Percentiles rank a stretch among this genome's conserved stretches.
These are phyloP conservation scores for Drosophila rhopaloa DNA, from an alignment of 1,140 invertebrate species.

Conservation along the genomic window DNA sequence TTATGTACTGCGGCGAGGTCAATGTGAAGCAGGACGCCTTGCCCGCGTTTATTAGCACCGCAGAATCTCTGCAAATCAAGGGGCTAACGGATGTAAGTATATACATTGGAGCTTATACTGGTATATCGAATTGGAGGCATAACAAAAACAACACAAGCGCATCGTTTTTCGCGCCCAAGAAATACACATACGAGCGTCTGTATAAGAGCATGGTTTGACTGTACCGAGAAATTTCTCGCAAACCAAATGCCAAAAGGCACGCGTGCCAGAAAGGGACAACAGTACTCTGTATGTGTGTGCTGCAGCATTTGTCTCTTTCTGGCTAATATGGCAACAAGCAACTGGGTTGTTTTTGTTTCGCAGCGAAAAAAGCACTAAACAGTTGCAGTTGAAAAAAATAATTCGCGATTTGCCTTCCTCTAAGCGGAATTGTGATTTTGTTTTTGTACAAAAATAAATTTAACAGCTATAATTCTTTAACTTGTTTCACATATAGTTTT, in stretches of 20 bases:
- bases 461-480: too few relatives aligned
- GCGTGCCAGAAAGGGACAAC: slow-evolving; percentile 26
- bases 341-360: slow-evolving; percentile 52
- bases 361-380: neutral
- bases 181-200: slow-evolving; percentile 43
- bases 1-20: slow-evolving; percentile 95
- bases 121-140: slow-evolving; percentile 7
- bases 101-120: neutral
- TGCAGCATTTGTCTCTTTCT: slow-evolving; percentile 39
- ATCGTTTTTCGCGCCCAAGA: slow-evolving; percentile 62
- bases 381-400: neutral
- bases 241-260: slow-evolving; percentile 33
- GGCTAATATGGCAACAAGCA: neutral
- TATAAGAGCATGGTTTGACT: slow-evolving; percentile 74
- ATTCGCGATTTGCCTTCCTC: too few relatives aligned
- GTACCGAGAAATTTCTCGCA: slow-evolving; percentile 75
- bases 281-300: neutral
- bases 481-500: too few relatives aligned
- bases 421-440: neutral
- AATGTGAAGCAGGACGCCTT: slow-evolving; percentile 94
- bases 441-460: neutral
- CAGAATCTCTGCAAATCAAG: slow-evolving; percentile 93
- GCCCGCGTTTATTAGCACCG: slow-evolving; percentile 92
- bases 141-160: slow-evolving; percentile 41
- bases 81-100: slow-evolving; percentile 88